Evolutionary conservation across 1,140 invertebrate species (phyloP).

Genomic region (Neelides sp.): DNA sequence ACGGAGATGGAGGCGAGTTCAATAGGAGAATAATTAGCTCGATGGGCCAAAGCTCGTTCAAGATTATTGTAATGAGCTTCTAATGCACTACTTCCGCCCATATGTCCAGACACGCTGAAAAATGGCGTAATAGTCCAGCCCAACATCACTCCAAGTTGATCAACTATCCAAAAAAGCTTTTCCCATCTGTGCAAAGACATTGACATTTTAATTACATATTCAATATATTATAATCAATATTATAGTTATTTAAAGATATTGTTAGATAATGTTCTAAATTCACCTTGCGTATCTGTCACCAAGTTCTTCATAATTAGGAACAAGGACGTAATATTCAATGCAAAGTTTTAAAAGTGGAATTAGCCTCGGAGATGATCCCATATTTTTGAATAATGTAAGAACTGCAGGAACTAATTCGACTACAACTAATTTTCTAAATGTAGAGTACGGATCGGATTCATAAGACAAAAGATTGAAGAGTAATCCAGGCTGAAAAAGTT

Average conservation of each 20-base stretch:
- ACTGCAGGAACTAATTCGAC: slow-evolving; percentile 27
- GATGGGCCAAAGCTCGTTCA: neutral
- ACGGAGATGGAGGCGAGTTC: slow-evolving; percentile 25
- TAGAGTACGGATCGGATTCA: slow-evolving; percentile 22
- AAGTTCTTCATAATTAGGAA: neutral
- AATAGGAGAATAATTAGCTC: slow-evolving; percentile 3
- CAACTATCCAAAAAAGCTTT: slow-evolving; percentile 19
- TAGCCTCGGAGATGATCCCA: slow-evolving; percentile 11
- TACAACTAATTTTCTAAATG: slow-evolving; percentile 23
- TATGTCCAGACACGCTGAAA: slow-evolving; percentile 2
- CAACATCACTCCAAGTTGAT: slow-evolving; percentile 20
- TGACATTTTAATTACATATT: neutral
- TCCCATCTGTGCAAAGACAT: slow-evolving; percentile 22
- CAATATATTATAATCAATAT: neutral
- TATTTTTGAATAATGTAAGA: slow-evolving; percentile 16
- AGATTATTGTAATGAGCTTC: slow-evolving; percentile 18
- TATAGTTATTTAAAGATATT: neutral
- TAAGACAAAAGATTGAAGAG: slow-evolving; percentile 19
- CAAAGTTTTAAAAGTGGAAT: slow-evolving; percentile 22
- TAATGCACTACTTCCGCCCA: neutral
- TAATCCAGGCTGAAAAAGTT: slow-evolving; percentile 17
- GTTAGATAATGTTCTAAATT: neutral
- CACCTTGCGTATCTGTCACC: slow-evolving; percentile 1
- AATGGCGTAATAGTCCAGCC: slow-evolving; percentile 23
- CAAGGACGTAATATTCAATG: slow-evolving; percentile 25